These are phyloP conservation scores for Lethocerus indicus DNA, from an alignment of 1,140 invertebrate species.

Conservation along the genomic window DNA sequence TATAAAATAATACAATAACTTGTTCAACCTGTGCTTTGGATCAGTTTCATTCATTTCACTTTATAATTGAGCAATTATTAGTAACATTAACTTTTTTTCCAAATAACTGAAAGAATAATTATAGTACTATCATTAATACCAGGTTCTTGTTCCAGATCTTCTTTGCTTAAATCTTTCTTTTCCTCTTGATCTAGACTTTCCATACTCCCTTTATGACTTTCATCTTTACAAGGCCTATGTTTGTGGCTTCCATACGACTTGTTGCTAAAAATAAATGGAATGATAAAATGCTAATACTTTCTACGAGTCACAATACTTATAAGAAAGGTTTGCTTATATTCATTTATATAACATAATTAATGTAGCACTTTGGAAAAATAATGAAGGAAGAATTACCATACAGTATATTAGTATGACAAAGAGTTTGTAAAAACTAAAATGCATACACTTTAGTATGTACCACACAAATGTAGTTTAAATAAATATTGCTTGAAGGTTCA, in stretches of 20 bases:
- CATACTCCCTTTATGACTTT: constrained; percentile 72
- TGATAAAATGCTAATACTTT: not conserved
- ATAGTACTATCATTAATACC: no score
- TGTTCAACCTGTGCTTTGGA: no score
- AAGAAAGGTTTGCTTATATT: not conserved
- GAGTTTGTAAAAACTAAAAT: no score
- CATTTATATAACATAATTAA: not conserved
- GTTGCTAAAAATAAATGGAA: constrained; percentile 38
- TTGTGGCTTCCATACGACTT: constrained; percentile 87
- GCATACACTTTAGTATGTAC: no score
- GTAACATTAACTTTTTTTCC: not conserved
- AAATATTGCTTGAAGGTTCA: no score
- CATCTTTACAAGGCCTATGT: constrained; percentile 69
- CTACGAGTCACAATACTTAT: not conserved
- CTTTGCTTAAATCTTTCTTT: constrained; percentile 79
- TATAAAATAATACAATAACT: no score
- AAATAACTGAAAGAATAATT: no score
- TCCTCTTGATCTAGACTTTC: constrained; percentile 60
- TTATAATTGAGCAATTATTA: not conserved
- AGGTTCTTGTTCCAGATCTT: constrained; percentile 52
- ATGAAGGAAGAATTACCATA: no score
- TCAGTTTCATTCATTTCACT: no score
- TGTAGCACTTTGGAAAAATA: no score
- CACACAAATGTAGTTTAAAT: no score
- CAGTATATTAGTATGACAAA: no score